These are phyloP conservation scores for Natrix natrix DNA, from an alignment of 2,797 vertebrate species.

Conservation along the genomic window DNA sequence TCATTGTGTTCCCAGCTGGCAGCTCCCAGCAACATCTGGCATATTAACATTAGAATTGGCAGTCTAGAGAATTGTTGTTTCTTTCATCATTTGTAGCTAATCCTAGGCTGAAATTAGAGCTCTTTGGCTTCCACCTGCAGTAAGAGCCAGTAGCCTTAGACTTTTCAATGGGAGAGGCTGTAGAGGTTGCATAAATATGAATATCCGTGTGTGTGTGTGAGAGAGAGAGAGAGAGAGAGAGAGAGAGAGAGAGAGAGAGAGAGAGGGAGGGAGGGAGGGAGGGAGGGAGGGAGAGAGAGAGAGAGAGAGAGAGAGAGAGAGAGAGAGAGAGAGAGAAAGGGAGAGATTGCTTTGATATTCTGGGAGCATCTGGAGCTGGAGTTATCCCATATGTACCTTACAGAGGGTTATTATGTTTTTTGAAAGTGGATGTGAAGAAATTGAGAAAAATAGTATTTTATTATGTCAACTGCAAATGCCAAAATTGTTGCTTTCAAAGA, in stretches of 20 bases:
- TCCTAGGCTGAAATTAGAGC: constrained; percentile 66
- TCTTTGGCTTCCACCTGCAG: constrained; percentile 69
- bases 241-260: neutral
- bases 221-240: neutral
- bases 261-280: neutral
- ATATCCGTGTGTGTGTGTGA: no score
- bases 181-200: constrained; percentile 13
- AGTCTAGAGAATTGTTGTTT: constrained; percentile 74
- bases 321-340: neutral
- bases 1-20: constrained; percentile 74
- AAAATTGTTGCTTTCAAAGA: neutral
- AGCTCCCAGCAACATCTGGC: constrained; percentile 72
- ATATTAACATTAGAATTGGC: constrained; percentile 77
- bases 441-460: neutral
- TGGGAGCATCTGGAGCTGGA: neutral
- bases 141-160: constrained; percentile 52
- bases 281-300: no score
- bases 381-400: neutral
- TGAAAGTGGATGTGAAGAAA: neutral
- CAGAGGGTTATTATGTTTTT: neutral
- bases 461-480: neutral
- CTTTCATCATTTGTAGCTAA: constrained; percentile 69
- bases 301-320: neutral
- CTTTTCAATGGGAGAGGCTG: constrained; percentile 16
- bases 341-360: neutral